A percentile compares a stretch with the other conserved stretches of the same genome.
phyloP scores from a whole-genome alignment of 2,113 vertebrate genomes.

The Theristicus caerulescens region DNA sequence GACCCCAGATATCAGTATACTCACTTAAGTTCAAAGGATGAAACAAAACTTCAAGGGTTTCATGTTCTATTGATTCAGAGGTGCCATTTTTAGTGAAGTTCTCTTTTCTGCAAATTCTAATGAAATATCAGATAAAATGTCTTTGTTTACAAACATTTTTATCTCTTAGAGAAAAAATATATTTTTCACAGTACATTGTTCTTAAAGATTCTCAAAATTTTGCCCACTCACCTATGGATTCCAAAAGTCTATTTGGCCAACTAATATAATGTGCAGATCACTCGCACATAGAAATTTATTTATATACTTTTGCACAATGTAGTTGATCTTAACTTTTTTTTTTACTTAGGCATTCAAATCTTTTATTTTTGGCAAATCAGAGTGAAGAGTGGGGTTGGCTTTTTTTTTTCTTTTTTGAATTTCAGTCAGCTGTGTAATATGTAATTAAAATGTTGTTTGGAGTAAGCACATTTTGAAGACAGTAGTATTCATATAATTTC shows the following conservation, averaged over 20 bases:
- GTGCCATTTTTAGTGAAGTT: neutral
- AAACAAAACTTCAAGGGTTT: neutral
- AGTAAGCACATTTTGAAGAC: neutral
- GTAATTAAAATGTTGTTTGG: slow-evolving; percentile 20
- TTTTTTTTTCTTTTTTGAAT: neutral
- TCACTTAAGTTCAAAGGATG: neutral
- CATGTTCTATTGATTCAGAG: neutral
- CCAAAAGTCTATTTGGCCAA: neutral
- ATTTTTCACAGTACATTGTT: neutral
- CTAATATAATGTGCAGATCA: neutral
- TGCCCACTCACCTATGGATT: neutral
- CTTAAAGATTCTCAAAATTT: neutral
- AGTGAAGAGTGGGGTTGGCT: neutral
- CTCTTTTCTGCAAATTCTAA: neutral
- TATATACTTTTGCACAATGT: neutral
- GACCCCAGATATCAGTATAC: neutral
- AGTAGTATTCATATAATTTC: neutral
- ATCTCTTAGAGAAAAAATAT: neutral
- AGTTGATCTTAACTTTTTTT: neutral
- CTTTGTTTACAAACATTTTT: neutral
- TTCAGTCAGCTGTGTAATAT: neutral
- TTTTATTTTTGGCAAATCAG: neutral
- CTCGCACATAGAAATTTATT: neutral
- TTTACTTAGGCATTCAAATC: neutral
- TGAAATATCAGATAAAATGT: neutral